These are phyloP conservation scores for Pammene aurita DNA, from an alignment of 2,888 invertebrate species.

Conservation along the genomic window DNA sequence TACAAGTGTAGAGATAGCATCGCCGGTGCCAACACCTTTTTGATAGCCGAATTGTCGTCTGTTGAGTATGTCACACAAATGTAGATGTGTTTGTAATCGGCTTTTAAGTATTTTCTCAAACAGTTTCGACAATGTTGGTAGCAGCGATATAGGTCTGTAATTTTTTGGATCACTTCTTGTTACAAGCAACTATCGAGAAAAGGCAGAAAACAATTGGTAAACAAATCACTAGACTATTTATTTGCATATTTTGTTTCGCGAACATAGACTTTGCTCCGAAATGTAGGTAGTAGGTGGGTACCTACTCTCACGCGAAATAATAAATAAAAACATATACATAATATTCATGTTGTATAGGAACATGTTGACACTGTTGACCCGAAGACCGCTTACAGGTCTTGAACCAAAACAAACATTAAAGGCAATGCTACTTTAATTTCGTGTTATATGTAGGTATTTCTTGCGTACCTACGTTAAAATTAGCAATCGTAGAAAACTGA, in stretches of 20 bases:
- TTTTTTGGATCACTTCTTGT: no score
- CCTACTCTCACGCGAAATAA: background rate
- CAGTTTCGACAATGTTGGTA: no score
- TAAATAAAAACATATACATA: background rate
- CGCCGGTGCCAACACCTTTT: no score
- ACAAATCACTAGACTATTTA: background rate
- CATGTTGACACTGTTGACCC: background rate
- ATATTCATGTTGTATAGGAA: background rate
- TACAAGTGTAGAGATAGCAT: no score
- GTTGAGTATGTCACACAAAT: no score
- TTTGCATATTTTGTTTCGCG: background rate
- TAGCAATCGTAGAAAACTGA: no score
- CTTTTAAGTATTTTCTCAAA: no score
- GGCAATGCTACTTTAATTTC: no score
- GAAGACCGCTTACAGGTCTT: background rate
- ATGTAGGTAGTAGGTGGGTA: background rate
- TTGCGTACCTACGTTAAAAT: no score
- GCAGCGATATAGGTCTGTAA: no score
- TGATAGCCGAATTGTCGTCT: no score
- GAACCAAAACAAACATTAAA: background rate
- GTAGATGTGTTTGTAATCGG: no score
- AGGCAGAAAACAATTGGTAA: background rate
- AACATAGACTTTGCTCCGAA: slow-evolving; percentile 7
- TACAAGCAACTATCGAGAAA: slow-evolving; percentile 1
- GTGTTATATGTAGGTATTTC: background rate